Evolutionary conservation across 2,888 invertebrate species (phyloP).

Genomic region (Pristionchus maxplancki): DNA sequence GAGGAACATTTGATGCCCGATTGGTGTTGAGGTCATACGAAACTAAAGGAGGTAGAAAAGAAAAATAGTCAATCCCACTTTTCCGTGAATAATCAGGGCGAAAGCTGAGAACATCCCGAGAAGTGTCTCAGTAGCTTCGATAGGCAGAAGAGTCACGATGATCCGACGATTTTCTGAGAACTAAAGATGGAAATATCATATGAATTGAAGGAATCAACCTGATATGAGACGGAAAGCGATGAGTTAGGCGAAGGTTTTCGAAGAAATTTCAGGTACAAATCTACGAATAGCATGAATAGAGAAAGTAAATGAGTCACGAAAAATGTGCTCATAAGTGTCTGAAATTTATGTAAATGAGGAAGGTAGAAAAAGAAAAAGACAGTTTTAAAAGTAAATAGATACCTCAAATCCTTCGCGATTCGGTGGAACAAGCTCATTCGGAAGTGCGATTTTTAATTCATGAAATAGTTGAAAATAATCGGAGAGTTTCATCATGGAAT

Average conservation of each 20-base stretch:
- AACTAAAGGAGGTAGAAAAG: background rate
- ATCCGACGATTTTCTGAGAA: constrained; percentile 2
- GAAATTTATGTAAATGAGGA: too few relatives aligned
- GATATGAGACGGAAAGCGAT: background rate
- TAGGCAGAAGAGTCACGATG: background rate
- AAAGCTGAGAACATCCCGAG: background rate
- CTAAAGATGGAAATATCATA: too few relatives aligned
- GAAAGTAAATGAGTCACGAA: background rate
- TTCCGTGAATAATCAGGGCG: background rate
- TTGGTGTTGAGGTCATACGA: background rate
- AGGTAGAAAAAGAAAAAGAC: background rate
- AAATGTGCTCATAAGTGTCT: background rate
- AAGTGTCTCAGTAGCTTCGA: background rate
- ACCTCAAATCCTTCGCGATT: background rate
- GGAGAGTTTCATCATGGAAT: background rate
- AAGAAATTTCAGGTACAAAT: constrained; percentile 7
- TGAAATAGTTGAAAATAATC: background rate
- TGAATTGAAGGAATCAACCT: background rate
- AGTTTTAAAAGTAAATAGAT: background rate
- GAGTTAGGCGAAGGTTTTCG: background rate
- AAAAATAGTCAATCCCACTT: background rate
- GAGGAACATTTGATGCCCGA: background rate
- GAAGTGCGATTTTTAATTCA: background rate
- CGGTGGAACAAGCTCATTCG: background rate
- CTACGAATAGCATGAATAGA: background rate